Base-by-base conservation (phyloP, 1,140 invertebrate species). In the Cylas formicarius region DNA sequence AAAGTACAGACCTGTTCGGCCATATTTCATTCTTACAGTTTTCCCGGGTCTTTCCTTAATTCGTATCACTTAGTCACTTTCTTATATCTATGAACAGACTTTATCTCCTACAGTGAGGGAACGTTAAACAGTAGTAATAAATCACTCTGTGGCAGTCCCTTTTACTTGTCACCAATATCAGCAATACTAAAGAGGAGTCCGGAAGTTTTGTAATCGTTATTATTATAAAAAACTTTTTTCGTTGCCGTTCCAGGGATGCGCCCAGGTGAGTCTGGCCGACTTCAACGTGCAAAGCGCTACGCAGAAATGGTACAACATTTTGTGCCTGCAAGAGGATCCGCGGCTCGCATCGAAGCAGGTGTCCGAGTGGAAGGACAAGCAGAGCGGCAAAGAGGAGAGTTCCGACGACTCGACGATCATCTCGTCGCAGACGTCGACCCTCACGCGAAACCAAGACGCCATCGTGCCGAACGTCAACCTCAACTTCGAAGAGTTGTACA, bases 391-490 rank as follows among this genome's bases (percentile, higher is more conserved):
- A 61, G 91, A 95, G 62, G 92, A 96, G 66, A 95, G 91, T 55
- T 94, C 90, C 45, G 93, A 97, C 67, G 93, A 96, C 62, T 93
- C 89, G 8, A 97, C 92, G 0, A 90, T 96, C 43, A 95, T 95
- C 42, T 95, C 91, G 11, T 92, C 89, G 13, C 90, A 95, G 67
- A 95, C 92, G 0, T 95, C 91, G 1, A 97, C 93, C 0, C 72
- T 96, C 2, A 97, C 93, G 6, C 77, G 93, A 57, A 95, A 92
- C 69, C 87, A 93, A 74, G 67, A 66, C 56, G 71, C 68, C 39
- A 66, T 75, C 33, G 70, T 75, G 41, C 55, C 77, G 31, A 72
- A 76, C 39, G 72, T 71, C 2, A 72, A 73, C 21, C 60, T 80
- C 24, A 72, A 73, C 45, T 62, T 80, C 21, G 74, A 79, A 34